Conservation (phyloP, 2,888 invertebrate genomes). For the Lypha dubia region DNA sequence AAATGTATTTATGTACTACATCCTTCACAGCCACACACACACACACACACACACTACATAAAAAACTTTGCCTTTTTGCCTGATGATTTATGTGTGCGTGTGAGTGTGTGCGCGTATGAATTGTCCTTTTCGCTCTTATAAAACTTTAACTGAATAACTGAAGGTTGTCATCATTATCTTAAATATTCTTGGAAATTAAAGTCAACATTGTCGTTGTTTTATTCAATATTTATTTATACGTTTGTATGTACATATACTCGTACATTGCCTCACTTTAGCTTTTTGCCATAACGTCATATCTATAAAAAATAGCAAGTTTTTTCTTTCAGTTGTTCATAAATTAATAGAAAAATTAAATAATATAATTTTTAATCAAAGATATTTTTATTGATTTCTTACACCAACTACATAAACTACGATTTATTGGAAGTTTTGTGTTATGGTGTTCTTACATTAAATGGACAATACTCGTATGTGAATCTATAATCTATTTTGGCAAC, state of each 20-base stretch:
- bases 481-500: no score
- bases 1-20: background rate
- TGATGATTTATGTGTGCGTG: background rate
- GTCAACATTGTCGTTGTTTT: slow-evolving; percentile 52
- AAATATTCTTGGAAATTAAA: slow-evolving; percentile 39
- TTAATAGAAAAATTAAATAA: no score
- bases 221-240: background rate
- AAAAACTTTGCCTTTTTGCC: background rate
- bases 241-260: background rate
- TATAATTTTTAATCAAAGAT: no score
- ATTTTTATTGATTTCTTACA: no score
- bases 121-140: slow-evolving; percentile 21
- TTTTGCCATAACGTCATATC: no score
- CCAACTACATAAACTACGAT: no score
- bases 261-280: no score
- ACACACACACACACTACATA: background rate
- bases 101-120: background rate
- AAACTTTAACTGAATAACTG: slow-evolving; percentile 4
- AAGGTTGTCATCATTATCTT: slow-evolving; percentile 43
- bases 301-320: no score
- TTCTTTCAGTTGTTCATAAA: no score
- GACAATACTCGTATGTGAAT: no score
- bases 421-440: no score
- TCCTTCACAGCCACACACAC: background rate
- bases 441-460: no score